These are phyloP conservation scores for Pogonocichla stellata DNA, from an alignment of 2,113 vertebrate species.

Conservation along the genomic window DNA sequence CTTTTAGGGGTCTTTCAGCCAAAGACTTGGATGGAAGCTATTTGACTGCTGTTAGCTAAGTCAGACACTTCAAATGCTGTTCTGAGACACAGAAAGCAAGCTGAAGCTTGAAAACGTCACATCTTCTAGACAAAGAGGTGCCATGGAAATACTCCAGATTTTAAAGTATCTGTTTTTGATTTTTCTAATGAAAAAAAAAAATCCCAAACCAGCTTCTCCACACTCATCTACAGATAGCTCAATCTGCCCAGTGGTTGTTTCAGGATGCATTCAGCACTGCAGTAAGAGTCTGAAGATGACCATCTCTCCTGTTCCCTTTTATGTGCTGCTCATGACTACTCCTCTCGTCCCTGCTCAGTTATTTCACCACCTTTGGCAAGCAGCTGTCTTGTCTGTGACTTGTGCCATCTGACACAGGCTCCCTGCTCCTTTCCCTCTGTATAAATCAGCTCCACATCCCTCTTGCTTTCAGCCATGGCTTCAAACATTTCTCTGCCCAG, in stretches of 20 bases:
- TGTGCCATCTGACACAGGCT: not conserved
- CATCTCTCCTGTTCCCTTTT: not conserved
- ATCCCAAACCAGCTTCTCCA: not conserved
- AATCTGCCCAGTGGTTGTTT: not conserved
- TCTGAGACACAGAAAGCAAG: not conserved
- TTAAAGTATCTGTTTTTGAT: not conserved
- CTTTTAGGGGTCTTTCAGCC: not conserved
- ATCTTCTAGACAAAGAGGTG: not conserved
- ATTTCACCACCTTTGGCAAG: not conserved
- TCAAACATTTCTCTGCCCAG: fast-evolving
- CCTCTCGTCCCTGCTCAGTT: not conserved
- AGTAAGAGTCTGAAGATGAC: not conserved
- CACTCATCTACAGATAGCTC: not conserved
- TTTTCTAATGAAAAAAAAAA: not conserved
- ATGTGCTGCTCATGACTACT: fast-evolving
- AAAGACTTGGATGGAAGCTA: not conserved
- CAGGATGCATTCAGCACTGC: not conserved
- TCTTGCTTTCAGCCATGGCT: not conserved
- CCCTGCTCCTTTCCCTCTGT: not conserved
- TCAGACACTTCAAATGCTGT: not conserved
- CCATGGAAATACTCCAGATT: not conserved
- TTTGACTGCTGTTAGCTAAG: not conserved
- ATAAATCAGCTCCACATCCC: fast-evolving
- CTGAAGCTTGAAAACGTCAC: not conserved
- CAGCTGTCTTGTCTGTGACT: not conserved